Base-by-base conservation (phyloP, 2,888 invertebrate species). In the Acronicta alni region DNA sequence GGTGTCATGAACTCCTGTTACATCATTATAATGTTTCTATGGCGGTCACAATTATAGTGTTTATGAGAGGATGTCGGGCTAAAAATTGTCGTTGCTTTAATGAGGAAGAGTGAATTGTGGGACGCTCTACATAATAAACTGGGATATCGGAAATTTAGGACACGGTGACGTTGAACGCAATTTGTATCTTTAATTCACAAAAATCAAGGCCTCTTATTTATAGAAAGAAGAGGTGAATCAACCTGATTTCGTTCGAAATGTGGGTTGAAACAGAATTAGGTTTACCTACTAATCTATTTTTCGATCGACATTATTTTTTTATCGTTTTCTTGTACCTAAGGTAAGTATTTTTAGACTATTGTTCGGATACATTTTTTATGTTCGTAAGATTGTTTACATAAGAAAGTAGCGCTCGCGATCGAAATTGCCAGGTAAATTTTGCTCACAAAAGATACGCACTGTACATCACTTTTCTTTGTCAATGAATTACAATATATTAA, bases 91-190 rank as follows among this genome's bases (percentile, higher is more conserved):
- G 74, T 84, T 82, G 62, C 44, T 80, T 85, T 94, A 94, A 94
- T 94, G 92, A 94, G 94, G 94, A 94, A 84, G 93, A 89, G 81
- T 79, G 86, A 93, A 93, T 93, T 92, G 85, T 83, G 81, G 79
- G 75, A 54, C 80, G 85, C 73, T 80, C 83, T 82, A 84, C 81
- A 85, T 85, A 84, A 83, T 80, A 85, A 81, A 75, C 68, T 75
- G 77, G 78, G 65, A 74, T 79, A 76, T 81, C 71, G 71, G 78
- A 78, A 80, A 81, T 83, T 84, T 79, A 72, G 86, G 74, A 69
- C 82, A 66, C 58, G 56, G 71, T 76, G 71, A 68, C 69, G 63
- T 32, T 37, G 52, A 46, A 57, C 44, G 49, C 49, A 58, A 63
- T 64, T n/a, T 39, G 57, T 57, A 47, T 72, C 57, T 63, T 72